A percentile compares a stretch with the other conserved stretches of the same genome.
These are phyloP conservation scores for Scrobipalpa costella DNA, from an alignment of 2,888 invertebrate genomes.

Conservation along the genomic window DNA sequence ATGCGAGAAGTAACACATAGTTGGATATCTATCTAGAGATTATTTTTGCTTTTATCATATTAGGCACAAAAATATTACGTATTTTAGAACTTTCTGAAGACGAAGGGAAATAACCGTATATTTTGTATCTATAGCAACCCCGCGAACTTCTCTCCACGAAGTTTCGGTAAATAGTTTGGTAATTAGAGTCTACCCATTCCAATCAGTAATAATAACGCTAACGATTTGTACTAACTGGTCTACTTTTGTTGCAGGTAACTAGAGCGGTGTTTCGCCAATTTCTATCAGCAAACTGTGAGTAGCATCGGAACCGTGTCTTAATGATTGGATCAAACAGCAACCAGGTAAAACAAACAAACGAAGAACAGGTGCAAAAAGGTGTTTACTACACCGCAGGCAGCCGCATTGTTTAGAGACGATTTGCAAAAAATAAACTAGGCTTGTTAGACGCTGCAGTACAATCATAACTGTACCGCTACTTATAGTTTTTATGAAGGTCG, in stretches of 20 bases:
- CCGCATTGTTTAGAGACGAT: slow-evolving; percentile 51
- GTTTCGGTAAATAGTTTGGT: too few relatives aligned
- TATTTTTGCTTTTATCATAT: too few relatives aligned
- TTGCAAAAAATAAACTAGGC: slow-evolving; percentile 41
- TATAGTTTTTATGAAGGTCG: neutral
- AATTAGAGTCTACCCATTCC: too few relatives aligned
- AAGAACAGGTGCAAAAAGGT: slow-evolving; percentile 57
- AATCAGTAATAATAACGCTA: too few relatives aligned
- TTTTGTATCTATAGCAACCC: too few relatives aligned
- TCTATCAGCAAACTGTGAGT: slow-evolving; percentile 27
- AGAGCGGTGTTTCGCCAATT: slow-evolving; percentile 23
- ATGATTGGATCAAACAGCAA: slow-evolving; percentile 32
- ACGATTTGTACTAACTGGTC: slow-evolving; percentile 10
- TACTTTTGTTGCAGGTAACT: slow-evolving; percentile 30
- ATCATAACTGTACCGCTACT: neutral
- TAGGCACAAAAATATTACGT: too few relatives aligned
- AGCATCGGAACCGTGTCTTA: slow-evolving; percentile 19
- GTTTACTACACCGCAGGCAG: slow-evolving; percentile 50
- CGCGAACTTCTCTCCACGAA: too few relatives aligned
- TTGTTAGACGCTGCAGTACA: slow-evolving; percentile 22
- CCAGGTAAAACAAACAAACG: slow-evolving; percentile 48
- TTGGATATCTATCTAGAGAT: too few relatives aligned
- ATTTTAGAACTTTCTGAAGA: too few relatives aligned
- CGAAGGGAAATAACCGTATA: too few relatives aligned
- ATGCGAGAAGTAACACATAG: too few relatives aligned